Base-by-base conservation (phyloP, 1,140 invertebrate species). In the Trypoxylus dichotomus region DNA sequence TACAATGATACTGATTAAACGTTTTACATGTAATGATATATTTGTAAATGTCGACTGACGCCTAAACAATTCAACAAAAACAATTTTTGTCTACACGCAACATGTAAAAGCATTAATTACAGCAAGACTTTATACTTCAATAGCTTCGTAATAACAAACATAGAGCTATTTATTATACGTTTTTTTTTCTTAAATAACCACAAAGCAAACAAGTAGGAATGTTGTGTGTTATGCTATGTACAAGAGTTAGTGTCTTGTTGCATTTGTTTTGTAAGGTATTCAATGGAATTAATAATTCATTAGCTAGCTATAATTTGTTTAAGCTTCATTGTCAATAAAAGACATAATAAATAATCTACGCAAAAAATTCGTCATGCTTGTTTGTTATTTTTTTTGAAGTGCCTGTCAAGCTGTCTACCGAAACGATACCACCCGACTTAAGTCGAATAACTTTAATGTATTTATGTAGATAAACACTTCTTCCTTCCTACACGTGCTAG, bases 21-120 rank as follows among this genome's bases (percentile, higher is more conserved):
- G 58, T 63, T 24, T 21, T 27, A 27, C 58, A n/a, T 11, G 19
- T 63, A 63, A 63, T 63, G 25, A 63, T 63, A 63, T 63, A 63
- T 63, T 63, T 63, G 19, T 24, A 63, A 63, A 63, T 63, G 58
- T 63, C 58, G 58, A 63, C 58, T 63, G 58, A 63, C 58, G 58
- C 58, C 58, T 63, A 63, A 63, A 63, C 58, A 63, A 63, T 63
- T 63, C 58, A 63, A 27, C 58, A 63, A 63, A 54, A 54, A 54
- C 47, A 21, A 54, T 54, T 54, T 54, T 54, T 54, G 47, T 54
- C 47, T 54, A 13, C 58, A 63, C 58, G 58, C 58, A 63, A 63
- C 58, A 63, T 63, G 58, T 27, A 27, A 47, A 63, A 27, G 58
- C 58, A 63, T 63, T 27, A 63, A 63, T 63, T 63, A 63, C 21